Percentiles rank a stretch among this genome's conserved stretches.
Evolutionary conservation across 2,888 invertebrate genomes (phyloP).

Genomic region (Tipula vernalis): DNA sequence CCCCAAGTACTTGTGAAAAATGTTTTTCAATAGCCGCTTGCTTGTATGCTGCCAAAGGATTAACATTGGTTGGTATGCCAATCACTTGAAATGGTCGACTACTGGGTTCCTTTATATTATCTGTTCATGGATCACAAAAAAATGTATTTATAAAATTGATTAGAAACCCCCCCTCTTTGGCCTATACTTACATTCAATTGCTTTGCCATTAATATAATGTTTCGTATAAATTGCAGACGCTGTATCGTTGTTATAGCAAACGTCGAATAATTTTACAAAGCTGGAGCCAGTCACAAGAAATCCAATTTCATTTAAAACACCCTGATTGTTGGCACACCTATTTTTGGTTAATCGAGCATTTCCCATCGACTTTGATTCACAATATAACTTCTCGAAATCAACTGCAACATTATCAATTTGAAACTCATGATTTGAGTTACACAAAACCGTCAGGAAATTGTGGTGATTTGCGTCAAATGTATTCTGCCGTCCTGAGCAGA

Average conservation of each 20-base stretch:
- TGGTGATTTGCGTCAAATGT: background rate
- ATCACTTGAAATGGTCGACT: conserved; percentile 24
- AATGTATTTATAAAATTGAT: no score
- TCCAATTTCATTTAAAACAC: conserved; percentile 11
- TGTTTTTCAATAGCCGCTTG: conserved; percentile 18
- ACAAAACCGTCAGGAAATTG: background rate
- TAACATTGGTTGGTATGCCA: conserved; percentile 21
- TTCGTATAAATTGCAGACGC: conserved; percentile 27
- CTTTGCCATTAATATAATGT: conserved; percentile 27
- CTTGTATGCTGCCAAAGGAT: conserved; percentile 24
- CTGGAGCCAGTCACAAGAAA: conserved; percentile 12
- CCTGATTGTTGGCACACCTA: conserved; percentile 5
- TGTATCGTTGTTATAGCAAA: conserved; percentile 27
- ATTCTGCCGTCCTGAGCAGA: background rate
- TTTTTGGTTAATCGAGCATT: background rate
- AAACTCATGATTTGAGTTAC: background rate
- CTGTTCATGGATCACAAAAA: no score
- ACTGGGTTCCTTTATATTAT: background rate
- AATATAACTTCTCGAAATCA: background rate
- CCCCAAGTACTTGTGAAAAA: conserved; percentile 24
- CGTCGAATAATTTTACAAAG: conserved; percentile 23
- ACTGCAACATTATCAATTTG: background rate
- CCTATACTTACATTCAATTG: conserved; percentile 26
- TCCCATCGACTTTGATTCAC: background rate
- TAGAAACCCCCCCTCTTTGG: no score